A percentile compares a stretch with the other conserved stretches of the same genome.
Conservation (phyloP, 2,113 vertebrate species). For the Nyctereutes procyonoides region DNA sequence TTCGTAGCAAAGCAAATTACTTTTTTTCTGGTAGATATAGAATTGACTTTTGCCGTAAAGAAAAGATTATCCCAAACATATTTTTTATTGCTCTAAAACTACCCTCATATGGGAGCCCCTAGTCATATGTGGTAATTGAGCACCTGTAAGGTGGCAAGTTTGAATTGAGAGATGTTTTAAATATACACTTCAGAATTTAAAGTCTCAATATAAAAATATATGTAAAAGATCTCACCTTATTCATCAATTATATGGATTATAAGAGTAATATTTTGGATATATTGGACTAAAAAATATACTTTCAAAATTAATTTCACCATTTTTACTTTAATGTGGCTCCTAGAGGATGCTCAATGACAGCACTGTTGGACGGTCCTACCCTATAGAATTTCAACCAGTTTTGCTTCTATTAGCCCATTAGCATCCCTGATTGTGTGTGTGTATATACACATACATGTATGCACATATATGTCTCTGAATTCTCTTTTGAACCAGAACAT, state of each 20-base stretch:
- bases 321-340: background rate
- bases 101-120: background rate
- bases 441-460: background rate
- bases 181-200: background rate
- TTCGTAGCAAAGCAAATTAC: background rate
- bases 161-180: background rate
- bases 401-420: background rate
- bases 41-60: background rate
- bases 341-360: background rate
- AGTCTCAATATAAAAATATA: background rate
- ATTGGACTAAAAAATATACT: background rate
- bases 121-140: background rate
- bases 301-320: background rate
- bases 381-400: background rate
- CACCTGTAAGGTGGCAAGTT: background rate
- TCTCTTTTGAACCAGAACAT: constrained; percentile 6
- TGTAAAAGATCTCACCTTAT: background rate
- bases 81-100: background rate
- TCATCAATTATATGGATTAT: background rate
- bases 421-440: background rate
- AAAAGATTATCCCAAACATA: background rate
- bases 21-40: background rate
- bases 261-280: background rate
- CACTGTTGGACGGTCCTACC: background rate
- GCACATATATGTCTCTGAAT: background rate